A percentile compares a stretch with the other conserved stretches of the same genome.
phyloP scores from a whole-genome alignment of 1,140 invertebrate genomes.

The Pseudomyrmex flavicornis region DNA sequence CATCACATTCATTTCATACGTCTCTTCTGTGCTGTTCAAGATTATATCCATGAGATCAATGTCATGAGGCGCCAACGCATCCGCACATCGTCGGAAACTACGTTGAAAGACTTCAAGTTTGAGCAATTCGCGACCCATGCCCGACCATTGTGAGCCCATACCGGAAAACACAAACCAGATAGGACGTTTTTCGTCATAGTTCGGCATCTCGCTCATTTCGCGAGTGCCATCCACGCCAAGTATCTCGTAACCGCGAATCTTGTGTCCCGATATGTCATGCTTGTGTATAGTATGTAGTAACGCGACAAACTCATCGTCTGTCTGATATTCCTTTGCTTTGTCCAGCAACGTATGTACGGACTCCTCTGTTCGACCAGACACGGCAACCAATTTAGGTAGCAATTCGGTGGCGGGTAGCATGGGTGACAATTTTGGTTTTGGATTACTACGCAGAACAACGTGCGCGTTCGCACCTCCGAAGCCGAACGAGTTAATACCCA shows the following conservation, averaged over 20 bases:
- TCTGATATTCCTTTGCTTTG: slow-evolving; percentile 86
- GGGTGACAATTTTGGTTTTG: slow-evolving; percentile 88
- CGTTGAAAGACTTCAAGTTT: slow-evolving; percentile 91
- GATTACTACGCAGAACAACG: slow-evolving; percentile 92
- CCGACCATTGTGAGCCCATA: slow-evolving; percentile 98
- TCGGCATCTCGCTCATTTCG: slow-evolving; percentile 80
- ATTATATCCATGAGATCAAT: slow-evolving; percentile 94
- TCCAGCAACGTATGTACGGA: slow-evolving; percentile 90
- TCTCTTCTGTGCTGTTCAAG: slow-evolving; percentile 90
- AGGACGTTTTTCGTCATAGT: slow-evolving; percentile 88
- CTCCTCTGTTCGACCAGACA: slow-evolving; percentile 94
- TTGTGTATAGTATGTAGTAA: slow-evolving; percentile 91
- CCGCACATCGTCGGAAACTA: slow-evolving; percentile 91
- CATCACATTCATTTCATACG: slow-evolving; percentile 91
- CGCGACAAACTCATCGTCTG: slow-evolving; percentile 91
- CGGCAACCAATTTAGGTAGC: slow-evolving; percentile 90
- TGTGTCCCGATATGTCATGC: slow-evolving; percentile 89
- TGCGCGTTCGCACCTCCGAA: slow-evolving; percentile 99
- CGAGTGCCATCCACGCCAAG: slow-evolving; percentile 85
- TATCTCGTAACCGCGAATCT: slow-evolving; percentile 91
- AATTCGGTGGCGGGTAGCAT: slow-evolving; percentile 82
- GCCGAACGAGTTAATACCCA: slow-evolving; percentile 97
- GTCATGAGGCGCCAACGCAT: slow-evolving; percentile 90
- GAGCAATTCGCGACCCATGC: slow-evolving; percentile 96
- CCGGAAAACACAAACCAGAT: slow-evolving; percentile 98